phyloP scores from a whole-genome alignment of 2,113 vertebrate species.

The Andinoacara biseriatus region DNA sequence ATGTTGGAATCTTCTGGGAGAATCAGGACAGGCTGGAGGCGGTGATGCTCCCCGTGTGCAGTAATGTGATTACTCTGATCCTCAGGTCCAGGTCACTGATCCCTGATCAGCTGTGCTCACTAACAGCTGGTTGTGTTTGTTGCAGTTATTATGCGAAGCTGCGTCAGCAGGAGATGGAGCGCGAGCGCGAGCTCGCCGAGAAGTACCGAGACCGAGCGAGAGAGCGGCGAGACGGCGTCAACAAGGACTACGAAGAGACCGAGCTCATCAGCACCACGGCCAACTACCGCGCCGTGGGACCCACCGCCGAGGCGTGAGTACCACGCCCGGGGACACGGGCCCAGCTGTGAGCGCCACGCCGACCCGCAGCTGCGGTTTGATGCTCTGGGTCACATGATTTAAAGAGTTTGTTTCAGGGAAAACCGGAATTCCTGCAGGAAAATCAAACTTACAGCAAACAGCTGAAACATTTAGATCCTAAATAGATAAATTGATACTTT shows the following conservation, averaged over 20 bases:
- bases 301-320: slow-evolving; percentile 90
- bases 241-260: slow-evolving; percentile 98
- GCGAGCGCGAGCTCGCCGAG: slow-evolving; percentile 93
- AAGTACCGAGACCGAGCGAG: slow-evolving; percentile 96
- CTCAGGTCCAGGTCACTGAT: not conserved
- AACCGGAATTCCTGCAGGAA: too few species aligned
- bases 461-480: too few species aligned
- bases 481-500: too few species aligned
- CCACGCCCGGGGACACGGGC: too few species aligned
- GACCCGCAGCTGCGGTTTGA: too few species aligned
- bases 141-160: slow-evolving; percentile 96
- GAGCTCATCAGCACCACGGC: slow-evolving; percentile 97
- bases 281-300: slow-evolving; percentile 95
- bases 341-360: too few species aligned
- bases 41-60: too few species aligned
- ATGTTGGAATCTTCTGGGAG: too few species aligned
- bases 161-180: slow-evolving; percentile 95
- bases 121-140: not conserved
- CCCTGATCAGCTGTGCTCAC: not conserved
- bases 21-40: too few species aligned
- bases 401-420: too few species aligned
- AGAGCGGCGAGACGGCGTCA: slow-evolving; percentile 93
- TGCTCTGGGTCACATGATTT: too few species aligned
- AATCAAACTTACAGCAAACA: too few species aligned
- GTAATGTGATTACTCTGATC: not conserved